phyloP scores from a whole-genome alignment of 2,888 invertebrate genomes.

The Harpalus rufipes region DNA sequence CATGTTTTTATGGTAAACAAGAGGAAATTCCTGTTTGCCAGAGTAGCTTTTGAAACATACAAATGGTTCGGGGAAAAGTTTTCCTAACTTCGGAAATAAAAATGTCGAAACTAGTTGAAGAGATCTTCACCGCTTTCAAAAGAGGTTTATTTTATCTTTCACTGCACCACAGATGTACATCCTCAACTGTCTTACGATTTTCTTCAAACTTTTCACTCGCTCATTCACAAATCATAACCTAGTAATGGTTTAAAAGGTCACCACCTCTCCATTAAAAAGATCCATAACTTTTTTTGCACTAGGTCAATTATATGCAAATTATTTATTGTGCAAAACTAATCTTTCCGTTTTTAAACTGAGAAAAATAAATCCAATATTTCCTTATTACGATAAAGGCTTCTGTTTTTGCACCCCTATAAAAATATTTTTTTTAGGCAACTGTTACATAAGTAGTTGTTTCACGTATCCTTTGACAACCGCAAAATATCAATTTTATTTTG shows the following conservation, averaged over 20 bases:
- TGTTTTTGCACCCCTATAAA: too few species aligned
- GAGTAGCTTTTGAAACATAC: conserved; percentile 58
- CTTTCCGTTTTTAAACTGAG: too few species aligned
- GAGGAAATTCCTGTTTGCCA: conserved; percentile 55
- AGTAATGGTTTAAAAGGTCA: neutral
- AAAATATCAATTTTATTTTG: too few species aligned
- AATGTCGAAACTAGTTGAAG: conserved; percentile 53
- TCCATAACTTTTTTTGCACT: too few species aligned
- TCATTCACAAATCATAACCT: conserved; percentile 7
- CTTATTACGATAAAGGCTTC: too few species aligned
- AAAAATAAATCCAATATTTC: too few species aligned
- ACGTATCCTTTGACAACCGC: too few species aligned
- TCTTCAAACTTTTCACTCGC: neutral
- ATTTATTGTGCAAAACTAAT: too few species aligned
- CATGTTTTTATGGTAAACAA: conserved; percentile 67
- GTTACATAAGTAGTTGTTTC: too few species aligned
- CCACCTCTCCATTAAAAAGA: neutral
- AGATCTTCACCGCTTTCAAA: conserved; percentile 8
- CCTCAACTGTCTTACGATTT: conserved; percentile 1
- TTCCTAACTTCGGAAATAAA: conserved; percentile 41
- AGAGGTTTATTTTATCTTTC: conserved; percentile 26
- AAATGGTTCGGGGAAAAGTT: conserved; percentile 33
- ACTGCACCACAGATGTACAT: neutral
- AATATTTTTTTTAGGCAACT: too few species aligned
- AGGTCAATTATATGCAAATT: too few species aligned